phyloP scores from a whole-genome alignment of 2,113 vertebrate genomes.

The Pogona vitticeps region DNA sequence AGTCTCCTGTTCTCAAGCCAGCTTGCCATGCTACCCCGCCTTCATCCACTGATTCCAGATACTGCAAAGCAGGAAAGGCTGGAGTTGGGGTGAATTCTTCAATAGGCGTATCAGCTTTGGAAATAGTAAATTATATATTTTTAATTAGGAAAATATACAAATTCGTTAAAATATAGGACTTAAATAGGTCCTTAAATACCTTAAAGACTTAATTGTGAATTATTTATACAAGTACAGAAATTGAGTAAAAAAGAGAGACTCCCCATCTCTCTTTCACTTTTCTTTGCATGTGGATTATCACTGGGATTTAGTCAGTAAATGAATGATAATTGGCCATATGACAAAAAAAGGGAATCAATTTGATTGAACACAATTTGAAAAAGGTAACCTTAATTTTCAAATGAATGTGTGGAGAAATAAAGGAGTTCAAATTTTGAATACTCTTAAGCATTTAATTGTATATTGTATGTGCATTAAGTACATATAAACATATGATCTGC shows the following conservation, averaged over 20 bases:
- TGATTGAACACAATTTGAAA: background rate
- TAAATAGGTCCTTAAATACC: conserved; percentile 38
- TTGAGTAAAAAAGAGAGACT: conserved; percentile 22
- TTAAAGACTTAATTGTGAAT: conserved; percentile 35
- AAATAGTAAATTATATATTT: conserved; percentile 57
- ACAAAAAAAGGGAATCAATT: background rate
- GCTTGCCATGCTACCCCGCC: conserved; percentile 97
- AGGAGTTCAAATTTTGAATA: conserved; percentile 15
- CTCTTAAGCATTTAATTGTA: background rate
- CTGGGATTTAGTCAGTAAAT: background rate
- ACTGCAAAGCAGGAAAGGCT: conserved; percentile 97
- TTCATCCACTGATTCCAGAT: conserved; percentile 98
- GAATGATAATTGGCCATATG: background rate
- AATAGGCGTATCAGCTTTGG: conserved; percentile 94
- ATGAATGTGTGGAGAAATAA: background rate
- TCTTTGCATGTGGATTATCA: background rate
- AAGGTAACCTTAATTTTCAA: background rate
- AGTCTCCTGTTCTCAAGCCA: conserved; percentile 95
- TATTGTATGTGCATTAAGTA: background rate
- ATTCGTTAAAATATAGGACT: conserved; percentile 45
- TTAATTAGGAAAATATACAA: conserved; percentile 47
- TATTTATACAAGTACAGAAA: conserved; percentile 38
- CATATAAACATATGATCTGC: background rate
- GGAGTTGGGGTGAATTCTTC: conserved; percentile 98
- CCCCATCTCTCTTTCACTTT: background rate